Evolutionary conservation across 2,888 invertebrate genomes (phyloP), one percentile per base, ranked within the genome.

Genomic region (Orchesella flavescens): DNA sequence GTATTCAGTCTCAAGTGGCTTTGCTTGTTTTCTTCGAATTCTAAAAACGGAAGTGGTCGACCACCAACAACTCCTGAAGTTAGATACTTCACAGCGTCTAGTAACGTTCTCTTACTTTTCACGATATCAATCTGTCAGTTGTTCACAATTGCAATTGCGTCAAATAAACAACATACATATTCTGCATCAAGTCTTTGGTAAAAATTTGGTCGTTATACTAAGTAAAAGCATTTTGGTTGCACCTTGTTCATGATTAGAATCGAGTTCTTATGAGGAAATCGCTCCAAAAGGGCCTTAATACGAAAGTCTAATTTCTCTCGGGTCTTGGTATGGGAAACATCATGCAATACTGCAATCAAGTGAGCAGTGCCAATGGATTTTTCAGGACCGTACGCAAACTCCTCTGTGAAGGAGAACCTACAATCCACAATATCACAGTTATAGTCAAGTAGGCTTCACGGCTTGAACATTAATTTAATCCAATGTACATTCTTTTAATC

Each of bases 221-320:
- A n/a, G 2, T 68, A 63, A 63, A 10, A 10, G 9, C 4, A 63
- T 23, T 21, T 15, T 2, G 5, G 91, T 90, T 89, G n/a, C n/a
- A 95, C 94, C 93, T 99, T 99, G 90, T 99, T 99, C 19, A 99
- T 90, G 79, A 98, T 93, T 19, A 99, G 91, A 89, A 98, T 93
- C 0, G 91, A 89, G n/a, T 90, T 88, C 74, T 91, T 91, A n/a
- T n/a, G n/a, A n/a, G n/a, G n/a, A n/a, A n/a, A n/a, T n/a, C n/a
- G n/a, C n/a, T n/a, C n/a, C n/a, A 12, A 90, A 88, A n/a, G 92
- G 91, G 93, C 91, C 1, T 95, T 89, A 0, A 97, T 91, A 89
- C 94, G 93, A 0, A 91, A 89, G 90, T 95, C 94, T 19, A 98
- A 90, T 65, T 90, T 91, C 59, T 94, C 92, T 85, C 94, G 93